Base-by-base conservation (phyloP, 2,113 vertebrate species). In the Calcarius ornatus region DNA sequence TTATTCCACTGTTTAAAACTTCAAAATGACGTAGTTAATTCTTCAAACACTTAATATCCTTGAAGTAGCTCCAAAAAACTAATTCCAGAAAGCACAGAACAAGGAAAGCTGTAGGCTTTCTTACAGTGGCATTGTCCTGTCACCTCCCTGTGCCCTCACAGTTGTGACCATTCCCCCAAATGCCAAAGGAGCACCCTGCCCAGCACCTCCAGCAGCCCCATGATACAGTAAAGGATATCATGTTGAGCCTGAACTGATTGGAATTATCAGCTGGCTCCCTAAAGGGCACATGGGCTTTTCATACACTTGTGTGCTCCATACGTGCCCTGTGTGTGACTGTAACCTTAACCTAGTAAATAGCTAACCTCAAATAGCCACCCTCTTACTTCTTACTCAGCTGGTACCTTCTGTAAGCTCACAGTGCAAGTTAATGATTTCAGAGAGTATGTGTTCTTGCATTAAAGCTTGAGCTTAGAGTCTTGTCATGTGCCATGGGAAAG, bases 361-460 rank as follows among this genome's bases (percentile, higher is more conserved):
- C 66, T 94, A 91, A 95, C 57, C 40, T 86, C 24, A 68, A 68
- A 56, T 64, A 65, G 66, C 59, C 42, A 65, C 2, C 30, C n/a
- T 63, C 25, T 43, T 61, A 5, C 79, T 86, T 71, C 65, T 81
- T 73, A 23, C 56, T 87, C 51, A 30, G 17, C 38, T 69, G 65
- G 45, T 85, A 57, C 6, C 6, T 81, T 89, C 86, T 91, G 31
- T 76, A 31, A 60, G 40, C 59, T 94, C 80, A 65, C 45, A 80
- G 71, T 33, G 45, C 54, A 65, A 64, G 93, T 94, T 95, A 94
- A 93, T 95, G 48, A 93, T 93, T 96, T 86, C 22, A 65, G 61
- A 59, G 64, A 35, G 22, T 47, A 38, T 75, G 65, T 2, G 5
- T 93, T 61, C 82, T 88, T 92, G 71, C 80, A 56, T 81, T 78